Evolutionary conservation across 2,113 vertebrate species (phyloP).

Genomic region (Dasyprocta punctata): DNA sequence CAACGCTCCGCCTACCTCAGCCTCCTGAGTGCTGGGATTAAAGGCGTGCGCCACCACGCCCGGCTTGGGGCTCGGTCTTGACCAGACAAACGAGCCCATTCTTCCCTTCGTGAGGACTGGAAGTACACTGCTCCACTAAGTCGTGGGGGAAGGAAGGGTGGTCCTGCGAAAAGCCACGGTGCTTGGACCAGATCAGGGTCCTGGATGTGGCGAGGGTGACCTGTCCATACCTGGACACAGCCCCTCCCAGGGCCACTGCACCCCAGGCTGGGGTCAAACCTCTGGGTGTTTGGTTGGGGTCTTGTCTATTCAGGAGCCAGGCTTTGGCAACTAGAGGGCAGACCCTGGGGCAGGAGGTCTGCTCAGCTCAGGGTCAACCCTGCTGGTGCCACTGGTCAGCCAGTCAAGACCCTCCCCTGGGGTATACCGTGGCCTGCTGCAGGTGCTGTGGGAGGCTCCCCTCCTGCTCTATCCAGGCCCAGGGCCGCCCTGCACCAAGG

Average conservation of each 20-base stretch:
- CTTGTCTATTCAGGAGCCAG: neutral
- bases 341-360: neutral
- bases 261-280: neutral
- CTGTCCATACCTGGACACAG: neutral
- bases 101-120: neutral
- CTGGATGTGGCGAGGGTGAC: neutral
- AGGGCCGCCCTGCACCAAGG: too few species aligned
- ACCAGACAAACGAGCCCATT: neutral
- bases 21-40: too few species aligned
- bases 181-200: neutral
- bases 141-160: neutral
- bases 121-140: neutral
- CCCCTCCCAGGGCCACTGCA: neutral
- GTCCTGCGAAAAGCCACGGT: accelerated
- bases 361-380: neutral
- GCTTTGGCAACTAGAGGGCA: neutral
- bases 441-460: too few species aligned
- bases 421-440: too few species aligned
- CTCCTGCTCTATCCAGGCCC: neutral
- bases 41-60: too few species aligned
- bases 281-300: neutral
- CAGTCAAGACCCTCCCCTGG: neutral
- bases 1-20: too few species aligned
- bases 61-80: neutral
- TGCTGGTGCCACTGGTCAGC: neutral